Base-by-base conservation (phyloP, 2,888 invertebrate genomes). In the Apotomis capreana region DNA sequence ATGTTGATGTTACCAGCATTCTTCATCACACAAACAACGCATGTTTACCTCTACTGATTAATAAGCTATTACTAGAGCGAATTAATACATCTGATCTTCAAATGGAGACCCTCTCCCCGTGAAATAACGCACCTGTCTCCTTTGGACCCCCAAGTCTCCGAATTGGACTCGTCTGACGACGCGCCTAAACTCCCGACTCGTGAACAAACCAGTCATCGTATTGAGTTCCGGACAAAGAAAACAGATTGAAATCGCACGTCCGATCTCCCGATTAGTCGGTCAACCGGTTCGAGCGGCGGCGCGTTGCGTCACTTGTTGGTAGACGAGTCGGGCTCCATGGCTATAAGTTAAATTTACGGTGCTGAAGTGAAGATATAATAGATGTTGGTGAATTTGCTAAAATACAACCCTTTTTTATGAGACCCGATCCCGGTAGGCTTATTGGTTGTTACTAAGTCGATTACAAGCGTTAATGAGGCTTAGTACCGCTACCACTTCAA, bases 281-380 rank as follows among this genome's bases (percentile, higher is more conserved):
- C 76, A 74, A 84, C 78, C 37, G 74, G 74, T 81, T 74, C 67
- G 69, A 64, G 71, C 75, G 72, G 71, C 49, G 68, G 60, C 59
- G 65, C 58, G 81, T 85, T 79, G 82, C 79, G 74, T 78, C 74
- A 87, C 84, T 52, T 71, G 82, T 89, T 78, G 71, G 58, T 68
- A 61, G 82, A 90, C 75, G 69, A 70, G 78, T 89, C 84, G 79
- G 76, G 80, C 79, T 79, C 77, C 83, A 80, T 84, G 86, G 84
- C 83, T 86, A 87, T 86, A 81, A 83, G 87, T 89, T 89, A 90
- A 91, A 91, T 91, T 90, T 91, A 91, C 88, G 87, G 87, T 85
- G 89, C 87, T 89, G 87, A 87, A 89, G 84, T 85, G 84, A 83
- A 86, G 87, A 89, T 92, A 89, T 92, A 91, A 91, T 91, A 89